Conservation (phyloP, 2,888 invertebrate genomes). For the Chalcis sispes region DNA sequence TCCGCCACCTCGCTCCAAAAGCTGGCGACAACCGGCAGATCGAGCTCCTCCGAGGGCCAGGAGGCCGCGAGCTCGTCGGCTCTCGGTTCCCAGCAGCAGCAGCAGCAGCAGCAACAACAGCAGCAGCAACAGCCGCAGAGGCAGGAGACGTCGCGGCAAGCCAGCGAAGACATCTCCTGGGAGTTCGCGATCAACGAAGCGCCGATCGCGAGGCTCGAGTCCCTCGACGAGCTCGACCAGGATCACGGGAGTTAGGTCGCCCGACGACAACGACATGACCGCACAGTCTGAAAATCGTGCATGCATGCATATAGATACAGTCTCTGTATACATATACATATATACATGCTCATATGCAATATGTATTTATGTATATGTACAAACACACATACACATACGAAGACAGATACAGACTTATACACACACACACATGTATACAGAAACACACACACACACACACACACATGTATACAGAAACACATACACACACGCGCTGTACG, state of each 20-base stretch:
- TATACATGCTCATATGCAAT: no score
- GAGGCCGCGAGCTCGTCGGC: slow-evolving; percentile 64
- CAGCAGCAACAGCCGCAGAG: slow-evolving; percentile 54
- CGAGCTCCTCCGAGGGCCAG: slow-evolving; percentile 33
- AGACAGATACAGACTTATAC: not conserved
- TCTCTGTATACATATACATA: not conserved
- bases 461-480: no score
- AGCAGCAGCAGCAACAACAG: slow-evolving; percentile 63
- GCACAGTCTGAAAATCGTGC: slow-evolving; percentile 25
- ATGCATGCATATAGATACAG: not conserved
- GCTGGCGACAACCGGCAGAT: not conserved
- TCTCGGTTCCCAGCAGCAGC: slow-evolving; percentile 56
- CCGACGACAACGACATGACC: slow-evolving; percentile 52
- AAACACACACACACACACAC: no score
- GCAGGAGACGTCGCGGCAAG: slow-evolving; percentile 69
- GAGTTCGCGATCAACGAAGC: slow-evolving; percentile 76
- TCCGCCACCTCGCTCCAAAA: no score
- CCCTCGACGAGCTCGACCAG: slow-evolving; percentile 81
- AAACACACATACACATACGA: not conserved
- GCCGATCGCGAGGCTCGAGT: slow-evolving; percentile 82
- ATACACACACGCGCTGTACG: no score
- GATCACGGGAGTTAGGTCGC: slow-evolving; percentile 73
- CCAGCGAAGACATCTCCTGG: slow-evolving; percentile 74
- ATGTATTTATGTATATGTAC: not conserved
- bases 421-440: no score